Base-by-base conservation (phyloP, 2,888 invertebrate species). In the Teleiodes luculella region DNA sequence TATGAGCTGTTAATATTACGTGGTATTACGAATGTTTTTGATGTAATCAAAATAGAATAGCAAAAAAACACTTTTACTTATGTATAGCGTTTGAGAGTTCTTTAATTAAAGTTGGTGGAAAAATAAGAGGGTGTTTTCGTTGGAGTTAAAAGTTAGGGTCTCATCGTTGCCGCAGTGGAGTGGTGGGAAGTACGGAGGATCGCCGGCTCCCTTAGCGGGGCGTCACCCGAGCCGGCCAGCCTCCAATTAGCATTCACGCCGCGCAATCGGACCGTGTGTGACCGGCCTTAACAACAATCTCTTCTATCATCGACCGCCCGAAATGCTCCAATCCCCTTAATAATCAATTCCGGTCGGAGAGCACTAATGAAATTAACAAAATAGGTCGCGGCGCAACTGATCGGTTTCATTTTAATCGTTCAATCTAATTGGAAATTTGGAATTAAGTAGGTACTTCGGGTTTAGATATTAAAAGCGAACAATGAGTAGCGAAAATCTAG, bases 191-290 rank as follows among this genome's bases (percentile, higher is more conserved):
- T 14, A 39, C 36, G n/a, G 13, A 39, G 39, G 13, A 13, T 13
- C 36, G n/a, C 13, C 11, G 2, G 16, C 16, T 10, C 39, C 39
- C 16, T 18, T 10, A 16, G 39, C 39, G 39, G 39, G 18, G 37
- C 16, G 7, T 14, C 14, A 8, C 37, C 37, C 37, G 37, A 3
- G 36, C 5, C 35, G 2, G 35, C 36, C 36, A 7, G 8, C 14
- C 10, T 8, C 52, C 52, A 52, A 63, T 69, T 67, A 69, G 67
- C 66, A 78, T 78, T 76, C 79, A 63, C 62, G 48, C 55, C 72
- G 65, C 74, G 76, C 67, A 71, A 68, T 66, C 59, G 66, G 57
- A 66, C 65, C 71, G 66, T 70, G 67, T 74, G 74, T 75, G 74
- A 69, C 65, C 60, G 52, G 69, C 60, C 67, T 71, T 59, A 73